These are phyloP conservation scores for Phaonia tiefii DNA, from an alignment of 2,888 invertebrate genomes.

Conservation along the genomic window DNA sequence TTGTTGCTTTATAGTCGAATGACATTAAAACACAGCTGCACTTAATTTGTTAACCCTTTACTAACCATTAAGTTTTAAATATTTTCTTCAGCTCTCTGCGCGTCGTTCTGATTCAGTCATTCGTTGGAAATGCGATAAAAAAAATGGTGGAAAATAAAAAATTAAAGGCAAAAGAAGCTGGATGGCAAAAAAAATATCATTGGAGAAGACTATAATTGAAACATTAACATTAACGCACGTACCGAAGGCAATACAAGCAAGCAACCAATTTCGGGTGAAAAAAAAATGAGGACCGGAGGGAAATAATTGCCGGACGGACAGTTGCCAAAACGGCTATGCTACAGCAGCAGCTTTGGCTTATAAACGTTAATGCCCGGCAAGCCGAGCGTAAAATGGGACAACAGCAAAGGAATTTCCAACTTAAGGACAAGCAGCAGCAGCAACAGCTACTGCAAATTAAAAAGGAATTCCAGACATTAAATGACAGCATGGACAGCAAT, in stretches of 20 bases:
- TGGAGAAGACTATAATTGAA: constrained; percentile 57
- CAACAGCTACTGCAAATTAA: constrained; percentile 7
- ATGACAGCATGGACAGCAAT: no score
- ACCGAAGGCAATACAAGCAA: constrained; percentile 49
- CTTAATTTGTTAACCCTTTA: constrained; percentile 66
- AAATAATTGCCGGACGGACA: constrained; percentile 16
- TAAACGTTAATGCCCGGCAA: constrained; percentile 32
- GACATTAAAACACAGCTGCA: constrained; percentile 62
- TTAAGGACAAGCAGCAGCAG: not conserved
- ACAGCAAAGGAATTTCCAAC: constrained; percentile 12
- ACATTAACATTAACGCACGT: constrained; percentile 67
- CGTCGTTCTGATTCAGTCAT: not conserved
- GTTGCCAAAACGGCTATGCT: not conserved
- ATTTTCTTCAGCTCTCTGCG: not conserved
- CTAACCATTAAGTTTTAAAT: constrained; percentile 55
- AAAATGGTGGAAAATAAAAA: not conserved
- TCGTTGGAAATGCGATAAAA: not conserved
- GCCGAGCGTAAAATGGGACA: constrained; percentile 62
- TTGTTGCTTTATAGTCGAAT: constrained; percentile 37
- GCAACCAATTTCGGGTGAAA: constrained; percentile 55
- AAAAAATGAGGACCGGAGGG: not conserved
- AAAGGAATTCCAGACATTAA: constrained; percentile 16
- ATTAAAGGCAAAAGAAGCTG: not conserved
- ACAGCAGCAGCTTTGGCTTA: constrained; percentile 1
- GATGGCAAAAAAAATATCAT: constrained; percentile 2